These are phyloP conservation scores for Panopea generosa DNA, from an alignment of 2,888 invertebrate genomes.

Conservation along the genomic window DNA sequence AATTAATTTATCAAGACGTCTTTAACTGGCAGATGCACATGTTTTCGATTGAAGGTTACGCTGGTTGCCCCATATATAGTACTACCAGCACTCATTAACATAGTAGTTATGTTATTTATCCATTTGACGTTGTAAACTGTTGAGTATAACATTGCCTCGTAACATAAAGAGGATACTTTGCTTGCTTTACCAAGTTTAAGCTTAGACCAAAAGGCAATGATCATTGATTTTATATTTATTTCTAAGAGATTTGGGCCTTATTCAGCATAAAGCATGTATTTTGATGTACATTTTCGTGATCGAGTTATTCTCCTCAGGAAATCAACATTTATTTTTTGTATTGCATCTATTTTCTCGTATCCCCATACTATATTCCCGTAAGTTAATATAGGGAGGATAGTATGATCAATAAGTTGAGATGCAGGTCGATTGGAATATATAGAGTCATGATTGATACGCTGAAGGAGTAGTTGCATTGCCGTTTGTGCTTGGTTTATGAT, in stretches of 20 bases:
- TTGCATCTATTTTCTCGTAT: constrained; percentile 26
- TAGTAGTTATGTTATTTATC: no score
- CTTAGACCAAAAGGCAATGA: constrained; percentile 18
- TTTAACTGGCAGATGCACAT: no score
- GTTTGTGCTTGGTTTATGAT: no score
- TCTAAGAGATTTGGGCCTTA: background rate
- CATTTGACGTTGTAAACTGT: constrained; percentile 1
- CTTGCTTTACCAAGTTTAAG: constrained; percentile 13
- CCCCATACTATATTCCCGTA: constrained; percentile 23
- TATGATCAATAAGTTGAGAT: no score
- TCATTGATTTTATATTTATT: constrained; percentile 12
- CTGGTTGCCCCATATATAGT: no score
- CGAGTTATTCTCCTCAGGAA: constrained; percentile 11
- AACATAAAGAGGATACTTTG: constrained; percentile 6
- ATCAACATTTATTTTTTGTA: constrained; percentile 19
- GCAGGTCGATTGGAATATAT: no score
- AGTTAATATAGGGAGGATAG: no score
- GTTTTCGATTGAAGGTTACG: no score
- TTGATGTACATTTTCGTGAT: constrained; percentile 11
- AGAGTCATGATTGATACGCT: no score
- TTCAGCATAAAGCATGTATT: constrained; percentile 16
- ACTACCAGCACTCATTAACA: no score
- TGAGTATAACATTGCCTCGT: background rate
- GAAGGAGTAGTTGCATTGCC: no score
- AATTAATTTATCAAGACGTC: no score